Evolutionary conservation across 2,113 vertebrate species (phyloP).

Genomic region (Gobius niger): DNA sequence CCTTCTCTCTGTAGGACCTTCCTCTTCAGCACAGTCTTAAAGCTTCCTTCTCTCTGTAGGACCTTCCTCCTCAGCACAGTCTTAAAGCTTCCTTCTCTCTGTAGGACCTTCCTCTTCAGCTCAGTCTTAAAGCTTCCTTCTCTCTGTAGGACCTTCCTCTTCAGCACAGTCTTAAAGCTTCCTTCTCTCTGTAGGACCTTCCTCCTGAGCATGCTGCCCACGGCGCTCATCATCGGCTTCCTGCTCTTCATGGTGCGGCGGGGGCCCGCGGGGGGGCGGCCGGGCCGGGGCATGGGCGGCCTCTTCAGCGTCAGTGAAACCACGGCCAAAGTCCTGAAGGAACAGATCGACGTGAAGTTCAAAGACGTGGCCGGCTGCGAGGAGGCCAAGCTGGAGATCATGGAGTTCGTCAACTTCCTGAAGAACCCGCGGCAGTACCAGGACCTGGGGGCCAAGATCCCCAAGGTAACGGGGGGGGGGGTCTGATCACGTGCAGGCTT

Average conservation of each 20-base stretch:
- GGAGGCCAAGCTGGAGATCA: slow-evolving; percentile 94
- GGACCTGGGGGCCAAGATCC: slow-evolving; percentile 93
- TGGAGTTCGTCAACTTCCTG: slow-evolving; percentile 96
- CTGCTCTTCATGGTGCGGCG: slow-evolving; percentile 86
- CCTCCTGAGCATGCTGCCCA: slow-evolving; percentile 89
- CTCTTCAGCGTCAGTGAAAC: slow-evolving; percentile 94
- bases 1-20: too few species aligned
- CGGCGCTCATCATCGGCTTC: slow-evolving; percentile 86
- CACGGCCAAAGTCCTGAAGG: slow-evolving; percentile 91
- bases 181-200: too few species aligned
- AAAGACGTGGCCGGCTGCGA: slow-evolving; percentile 96
- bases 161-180: too few species aligned
- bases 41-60: too few species aligned
- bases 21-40: too few species aligned
- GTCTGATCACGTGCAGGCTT: too few species aligned
- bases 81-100: background rate
- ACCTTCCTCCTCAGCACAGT: too few species aligned
- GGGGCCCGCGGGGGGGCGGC: slow-evolving; percentile 82
- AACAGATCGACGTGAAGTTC: slow-evolving; percentile 93
- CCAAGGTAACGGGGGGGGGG: background rate
- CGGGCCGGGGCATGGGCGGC: slow-evolving; percentile 87
- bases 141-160: too few species aligned
- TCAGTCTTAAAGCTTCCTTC: too few species aligned
- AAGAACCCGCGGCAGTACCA: slow-evolving; percentile 96
- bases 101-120: slow-evolving; percentile 50